These are phyloP conservation scores for Diadromus collaris DNA, from an alignment of 2,888 invertebrate species.

Conservation along the genomic window DNA sequence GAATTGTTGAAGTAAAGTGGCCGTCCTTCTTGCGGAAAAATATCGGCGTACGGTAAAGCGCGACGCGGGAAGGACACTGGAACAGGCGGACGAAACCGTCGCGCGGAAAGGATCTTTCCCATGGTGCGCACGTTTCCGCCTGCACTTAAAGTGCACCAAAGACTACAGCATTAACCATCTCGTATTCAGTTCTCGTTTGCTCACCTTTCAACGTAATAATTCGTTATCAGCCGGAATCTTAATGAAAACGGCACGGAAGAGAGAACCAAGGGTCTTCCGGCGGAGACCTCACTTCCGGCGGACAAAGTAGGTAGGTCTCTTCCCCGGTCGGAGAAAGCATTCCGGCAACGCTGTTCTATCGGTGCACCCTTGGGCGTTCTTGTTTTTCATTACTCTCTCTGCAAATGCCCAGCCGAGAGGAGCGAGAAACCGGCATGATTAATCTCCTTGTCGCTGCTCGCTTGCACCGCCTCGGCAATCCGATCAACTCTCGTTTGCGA, in stretches of 20 bases:
- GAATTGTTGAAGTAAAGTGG: conserved; percentile 40
- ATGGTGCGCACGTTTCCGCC: neutral
- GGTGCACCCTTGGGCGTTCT: conserved; percentile 6
- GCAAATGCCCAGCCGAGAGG: conserved; percentile 28
- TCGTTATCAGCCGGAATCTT: conserved; percentile 56
- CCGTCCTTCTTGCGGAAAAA: neutral
- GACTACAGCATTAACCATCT: neutral
- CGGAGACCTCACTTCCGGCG: conserved; percentile 51
- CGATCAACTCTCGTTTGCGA: conserved; percentile 50
- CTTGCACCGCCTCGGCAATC: conserved; percentile 37
- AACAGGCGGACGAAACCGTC: neutral
- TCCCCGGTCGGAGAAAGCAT: conserved; percentile 48
- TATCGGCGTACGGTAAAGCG: neutral
- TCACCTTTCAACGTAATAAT: conserved; percentile 40
- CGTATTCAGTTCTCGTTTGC: conserved; percentile 1
- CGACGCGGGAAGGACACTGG: neutral
- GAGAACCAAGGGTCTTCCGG: conserved; percentile 48
- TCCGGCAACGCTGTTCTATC: conserved; percentile 27
- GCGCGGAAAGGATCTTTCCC: conserved; percentile 17
- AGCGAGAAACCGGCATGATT: conserved; percentile 42
- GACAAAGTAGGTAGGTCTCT: conserved; percentile 43
- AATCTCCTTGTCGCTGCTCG: conserved; percentile 48
- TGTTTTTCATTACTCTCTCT: conserved; percentile 8
- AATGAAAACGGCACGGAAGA: conserved; percentile 54
- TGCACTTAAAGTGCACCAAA: neutral